A percentile compares a stretch with the other conserved stretches of the same genome.
phyloP scores from a whole-genome alignment of 2,797 vertebrate species.

The Sebastes matsubarae region DNA sequence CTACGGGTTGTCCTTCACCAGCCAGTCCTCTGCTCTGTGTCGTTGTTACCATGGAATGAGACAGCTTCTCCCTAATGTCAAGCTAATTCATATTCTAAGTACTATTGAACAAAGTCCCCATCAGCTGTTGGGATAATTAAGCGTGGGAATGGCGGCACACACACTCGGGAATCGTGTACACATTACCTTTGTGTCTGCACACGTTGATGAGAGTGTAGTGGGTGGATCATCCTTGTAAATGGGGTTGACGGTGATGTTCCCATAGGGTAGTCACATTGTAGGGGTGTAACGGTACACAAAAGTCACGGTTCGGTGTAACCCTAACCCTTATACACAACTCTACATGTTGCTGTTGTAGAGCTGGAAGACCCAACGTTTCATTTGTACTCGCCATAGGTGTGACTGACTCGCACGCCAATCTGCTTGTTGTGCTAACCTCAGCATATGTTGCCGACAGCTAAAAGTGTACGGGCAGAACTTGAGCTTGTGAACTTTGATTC shows the following conservation, averaged over 20 bases:
- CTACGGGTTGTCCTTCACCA: conserved; percentile 33
- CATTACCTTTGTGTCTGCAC: neutral
- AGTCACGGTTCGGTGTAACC: neutral
- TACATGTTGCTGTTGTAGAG: too few species aligned
- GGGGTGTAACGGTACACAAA: neutral
- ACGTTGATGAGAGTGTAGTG: neutral
- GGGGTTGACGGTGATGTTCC: neutral
- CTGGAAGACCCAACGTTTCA: neutral
- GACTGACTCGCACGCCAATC: neutral
- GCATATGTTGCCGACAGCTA: neutral
- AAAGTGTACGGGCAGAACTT: neutral
- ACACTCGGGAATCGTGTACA: neutral
- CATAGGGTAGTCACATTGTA: neutral
- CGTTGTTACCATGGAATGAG: neutral
- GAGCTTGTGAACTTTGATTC: too few species aligned
- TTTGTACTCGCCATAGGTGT: neutral
- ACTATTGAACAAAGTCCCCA: neutral
- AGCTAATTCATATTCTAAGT: conserved; percentile 6
- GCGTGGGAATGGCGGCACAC: neutral
- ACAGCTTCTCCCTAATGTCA: neutral
- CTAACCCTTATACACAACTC: neutral
- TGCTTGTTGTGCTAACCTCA: neutral
- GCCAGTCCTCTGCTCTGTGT: neutral
- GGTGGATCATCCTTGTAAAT: neutral
- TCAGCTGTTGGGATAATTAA: conserved; percentile 32